A percentile compares a stretch with the other conserved stretches of the same genome.
Conservation (phyloP, 2,113 vertebrate genomes). For the Haemorhous mexicanus region DNA sequence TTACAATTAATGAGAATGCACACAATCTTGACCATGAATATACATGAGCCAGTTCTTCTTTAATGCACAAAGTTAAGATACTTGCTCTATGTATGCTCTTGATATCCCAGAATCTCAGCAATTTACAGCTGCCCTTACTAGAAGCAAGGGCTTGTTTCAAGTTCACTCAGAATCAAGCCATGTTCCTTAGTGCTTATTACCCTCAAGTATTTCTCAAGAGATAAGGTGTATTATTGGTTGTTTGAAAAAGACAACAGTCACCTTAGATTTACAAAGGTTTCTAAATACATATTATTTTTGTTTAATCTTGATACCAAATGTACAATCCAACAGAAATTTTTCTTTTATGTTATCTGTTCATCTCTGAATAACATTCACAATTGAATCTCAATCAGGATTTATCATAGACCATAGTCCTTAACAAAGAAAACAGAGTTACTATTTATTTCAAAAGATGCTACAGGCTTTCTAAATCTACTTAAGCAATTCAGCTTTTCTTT, state of each 20-base stretch:
- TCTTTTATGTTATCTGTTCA: neutral
- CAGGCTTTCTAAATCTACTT: neutral
- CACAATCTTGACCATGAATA: neutral
- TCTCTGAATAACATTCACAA: neutral
- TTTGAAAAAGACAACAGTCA: neutral
- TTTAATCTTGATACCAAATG: neutral
- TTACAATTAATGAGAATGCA: neutral
- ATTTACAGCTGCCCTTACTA: neutral
- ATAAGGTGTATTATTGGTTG: neutral
- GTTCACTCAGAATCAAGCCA: neutral
- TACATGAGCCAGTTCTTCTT: neutral
- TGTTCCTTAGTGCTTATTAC: neutral
- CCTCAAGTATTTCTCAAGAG: neutral
- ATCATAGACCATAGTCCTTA: neutral
- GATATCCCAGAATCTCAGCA: neutral
- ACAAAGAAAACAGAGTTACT: neutral
- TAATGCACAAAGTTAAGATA: neutral
- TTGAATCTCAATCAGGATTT: neutral
- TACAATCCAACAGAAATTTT: neutral
- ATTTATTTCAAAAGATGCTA: neutral
- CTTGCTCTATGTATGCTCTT: neutral
- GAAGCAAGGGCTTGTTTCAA: neutral
- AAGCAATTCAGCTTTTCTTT: neutral
- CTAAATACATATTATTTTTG: neutral
- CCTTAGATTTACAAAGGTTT: neutral